These are phyloP conservation scores for Cosmopolites sordidus DNA, from an alignment of 2,888 invertebrate genomes.

Conservation along the genomic window DNA sequence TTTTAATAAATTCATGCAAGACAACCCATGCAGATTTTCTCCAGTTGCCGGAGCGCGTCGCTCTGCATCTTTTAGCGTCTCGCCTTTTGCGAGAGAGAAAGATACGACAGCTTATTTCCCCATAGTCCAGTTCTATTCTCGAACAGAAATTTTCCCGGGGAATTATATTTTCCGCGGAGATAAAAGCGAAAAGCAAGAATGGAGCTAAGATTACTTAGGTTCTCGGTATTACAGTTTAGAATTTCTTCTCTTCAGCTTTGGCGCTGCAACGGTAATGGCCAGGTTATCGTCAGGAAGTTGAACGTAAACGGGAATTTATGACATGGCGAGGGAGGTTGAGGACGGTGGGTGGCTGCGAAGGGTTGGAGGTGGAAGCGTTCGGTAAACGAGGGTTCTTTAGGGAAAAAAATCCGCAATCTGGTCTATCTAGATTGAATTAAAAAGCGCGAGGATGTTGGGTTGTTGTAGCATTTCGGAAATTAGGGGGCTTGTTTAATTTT, in stretches of 20 bases:
- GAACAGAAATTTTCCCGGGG: slow-evolving; percentile 31
- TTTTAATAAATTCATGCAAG: slow-evolving; percentile 45
- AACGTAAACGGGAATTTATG: slow-evolving; percentile 40
- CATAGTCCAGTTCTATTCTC: slow-evolving; percentile 32
- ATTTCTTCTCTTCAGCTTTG: slow-evolving; percentile 25
- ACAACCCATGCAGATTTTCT: slow-evolving; percentile 46
- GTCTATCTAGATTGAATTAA: too few species aligned
- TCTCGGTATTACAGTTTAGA: slow-evolving; percentile 34
- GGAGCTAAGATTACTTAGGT: slow-evolving; percentile 36
- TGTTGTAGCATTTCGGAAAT: too few species aligned
- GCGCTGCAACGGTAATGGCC: slow-evolving; percentile 28
- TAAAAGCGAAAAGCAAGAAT: slow-evolving; percentile 40
- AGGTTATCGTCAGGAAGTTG: slow-evolving; percentile 38
- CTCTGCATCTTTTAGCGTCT: slow-evolving; percentile 47
- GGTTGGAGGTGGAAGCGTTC: too few species aligned
- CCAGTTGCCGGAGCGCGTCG: slow-evolving; percentile 30
- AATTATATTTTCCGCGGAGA: slow-evolving; percentile 42
- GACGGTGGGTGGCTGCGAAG: too few species aligned
- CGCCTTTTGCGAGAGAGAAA: slow-evolving; percentile 32
- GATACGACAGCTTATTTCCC: slow-evolving; percentile 45
- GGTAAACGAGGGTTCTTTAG: too few species aligned
- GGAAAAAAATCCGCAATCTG: too few species aligned
- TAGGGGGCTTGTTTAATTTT: too few species aligned
- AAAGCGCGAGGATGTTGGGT: too few species aligned
- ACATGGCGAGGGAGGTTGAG: slow-evolving; percentile 22